Evolutionary conservation across 2,888 invertebrate species (phyloP), one percentile per base, ranked within the genome.

Genomic region (Poecilobothrus nobilitatus): DNA sequence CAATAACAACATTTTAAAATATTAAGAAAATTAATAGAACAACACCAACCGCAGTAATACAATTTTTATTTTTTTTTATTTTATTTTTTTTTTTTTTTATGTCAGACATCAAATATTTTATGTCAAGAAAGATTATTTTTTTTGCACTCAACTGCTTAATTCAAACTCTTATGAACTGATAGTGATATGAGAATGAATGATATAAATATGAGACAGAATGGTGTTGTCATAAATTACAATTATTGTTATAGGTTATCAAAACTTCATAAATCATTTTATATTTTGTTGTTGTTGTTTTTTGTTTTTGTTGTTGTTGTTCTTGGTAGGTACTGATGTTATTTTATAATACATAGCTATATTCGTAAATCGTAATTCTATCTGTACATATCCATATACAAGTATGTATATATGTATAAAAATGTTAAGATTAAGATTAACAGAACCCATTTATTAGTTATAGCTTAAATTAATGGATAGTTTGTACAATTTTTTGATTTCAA

Each of bases 241-340:
- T 73, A 73, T 72, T 72, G 72, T 71, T 72, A 69, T 63, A 63
- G 73, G 73, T 73, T 73, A 73, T 73, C 73, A 73, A 73, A 73
- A 72, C 71, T 70, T 71, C 70, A 73, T 73, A 73, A 73, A 73
- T 73, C 71, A 73, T 72, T 69, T 53, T 18, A 53, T 41, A 41
- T 41, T 41, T 27, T 27, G 4, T 41, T 41, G 41, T 15, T 53
- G n/a, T n/a, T 53, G 7, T 53, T 53, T 53, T 53, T 37, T 27
- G 27, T 27, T 27, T 27, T 27, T 27, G 5, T 27, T 27, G 5
- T 27, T 27, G 5, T 27, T 27, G 5, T 27, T 27, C 27, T 27
- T 27, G 27, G 27, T 27, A 27, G 3, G 2, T 2, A 27, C 27
- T 27, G 27, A 27, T 27, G 27, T 27, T 27, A 5, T 27, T 2